Base-by-base conservation (phyloP, 2,888 invertebrate species). In the Caenorhabditis macrosperma region DNA sequence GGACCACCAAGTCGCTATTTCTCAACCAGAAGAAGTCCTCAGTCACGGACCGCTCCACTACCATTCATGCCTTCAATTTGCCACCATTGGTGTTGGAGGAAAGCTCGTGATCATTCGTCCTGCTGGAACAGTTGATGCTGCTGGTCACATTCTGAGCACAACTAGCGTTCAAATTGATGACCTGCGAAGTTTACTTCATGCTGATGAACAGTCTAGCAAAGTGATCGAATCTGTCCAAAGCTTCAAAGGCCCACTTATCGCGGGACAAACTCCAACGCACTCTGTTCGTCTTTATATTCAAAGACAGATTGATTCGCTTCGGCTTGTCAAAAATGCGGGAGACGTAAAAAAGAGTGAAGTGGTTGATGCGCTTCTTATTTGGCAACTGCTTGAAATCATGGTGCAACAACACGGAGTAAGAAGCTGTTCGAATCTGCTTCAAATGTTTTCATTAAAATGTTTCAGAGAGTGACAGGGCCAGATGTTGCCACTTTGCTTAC, bases 341-440 rank as follows among this genome's bases (percentile, higher is more conserved):
- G 79, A 83, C 20, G 80, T 82, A 1, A 60, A 63, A 41, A 78
- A 77, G 33, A 69, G 50, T 24, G 84, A 85, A 33, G 80, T 85
- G 10, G 74, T 85, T 5, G 90, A 90, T 69, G 85, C 86, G 17
- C 74, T 89, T 9, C 77, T 90, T 0, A 78, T 90, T 22, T 90
- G 90, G 90, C 85, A 84, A 41, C 79, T 90, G 30, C 80, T 90
- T 22, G 86, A 89, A 50, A 86, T 86, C 72, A 82, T 90, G 59
- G 87, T 90, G 12, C 85, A 86, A 41, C 90, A 90, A 30, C 88
- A 89, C 24, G 90, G 90, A 26, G 90, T 90, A 33, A 54, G 83
- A 60, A 22, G 38, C 33, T 4, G 10, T 17, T 38, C 3, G n/a
- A n/a, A n/a, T n/a, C n/a, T n/a, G n/a, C n/a, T n/a, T n/a, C n/a